A percentile compares a stretch with the other conserved stretches of the same genome.
Evolutionary conservation across 2,888 invertebrate species (phyloP).

Genomic region (Trichogramma dendrolimi): DNA sequence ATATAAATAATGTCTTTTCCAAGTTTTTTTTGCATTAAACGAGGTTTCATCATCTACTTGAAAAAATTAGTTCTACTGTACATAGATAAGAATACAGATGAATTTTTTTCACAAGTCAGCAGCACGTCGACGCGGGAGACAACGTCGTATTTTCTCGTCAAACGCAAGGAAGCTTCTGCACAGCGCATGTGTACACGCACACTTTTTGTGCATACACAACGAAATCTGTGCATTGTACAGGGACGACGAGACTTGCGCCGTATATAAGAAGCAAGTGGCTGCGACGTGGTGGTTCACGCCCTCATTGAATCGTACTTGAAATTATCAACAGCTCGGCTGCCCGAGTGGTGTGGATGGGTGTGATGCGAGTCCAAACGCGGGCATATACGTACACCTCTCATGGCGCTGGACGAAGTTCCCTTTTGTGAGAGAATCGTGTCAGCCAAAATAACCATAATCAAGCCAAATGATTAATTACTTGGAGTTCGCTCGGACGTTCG

Average conservation of each 20-base stretch:
- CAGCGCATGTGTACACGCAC: too few species aligned
- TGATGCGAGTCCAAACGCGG: too few species aligned
- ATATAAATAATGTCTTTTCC: too few species aligned
- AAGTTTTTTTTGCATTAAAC: too few species aligned
- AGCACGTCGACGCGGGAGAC: background rate
- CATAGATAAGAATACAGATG: too few species aligned
- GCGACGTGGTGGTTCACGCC: slow-evolving; percentile 6
- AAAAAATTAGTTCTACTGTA: too few species aligned
- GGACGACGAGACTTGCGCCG: background rate
- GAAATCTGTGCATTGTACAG: too few species aligned
- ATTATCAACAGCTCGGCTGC: slow-evolving; percentile 2
- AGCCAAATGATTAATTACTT: slow-evolving; percentile 11
- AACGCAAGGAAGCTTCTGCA: slow-evolving; percentile 7
- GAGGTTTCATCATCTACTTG: too few species aligned
- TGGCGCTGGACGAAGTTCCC: background rate
- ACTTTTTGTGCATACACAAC: too few species aligned
- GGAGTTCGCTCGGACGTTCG: too few species aligned
- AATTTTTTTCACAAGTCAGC: too few species aligned
- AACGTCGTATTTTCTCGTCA: slow-evolving; percentile 24
- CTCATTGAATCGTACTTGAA: slow-evolving; percentile 11
- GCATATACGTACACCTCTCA: background rate
- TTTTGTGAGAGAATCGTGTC: background rate
- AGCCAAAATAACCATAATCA: slow-evolving; percentile 15
- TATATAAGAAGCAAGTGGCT: background rate
- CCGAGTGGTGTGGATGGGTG: too few species aligned